Percentiles rank a stretch among this genome's conserved stretches.
phyloP scores from a whole-genome alignment of 2,113 vertebrate genomes.

The Hippocampus comes region DNA sequence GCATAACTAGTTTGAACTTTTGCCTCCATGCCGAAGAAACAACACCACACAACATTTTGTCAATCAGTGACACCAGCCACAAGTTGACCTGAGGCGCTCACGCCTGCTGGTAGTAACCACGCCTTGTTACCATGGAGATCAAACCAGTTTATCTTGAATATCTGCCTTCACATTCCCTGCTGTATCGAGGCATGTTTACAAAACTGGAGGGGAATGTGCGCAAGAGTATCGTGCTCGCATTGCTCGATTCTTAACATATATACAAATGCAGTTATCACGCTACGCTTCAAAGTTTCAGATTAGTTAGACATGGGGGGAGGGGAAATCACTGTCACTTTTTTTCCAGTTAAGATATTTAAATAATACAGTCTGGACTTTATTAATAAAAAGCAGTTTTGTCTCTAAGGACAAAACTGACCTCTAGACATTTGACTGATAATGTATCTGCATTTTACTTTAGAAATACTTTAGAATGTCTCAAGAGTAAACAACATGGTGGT shows the following conservation, averaged over 20 bases:
- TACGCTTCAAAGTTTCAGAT: no score
- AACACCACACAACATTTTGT: slow-evolving; percentile 4
- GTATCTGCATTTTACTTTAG: no score
- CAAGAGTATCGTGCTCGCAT: neutral
- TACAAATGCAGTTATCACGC: neutral
- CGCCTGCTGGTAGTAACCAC: slow-evolving; percentile 25
- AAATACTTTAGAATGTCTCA: no score
- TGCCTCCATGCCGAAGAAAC: slow-evolving; percentile 9
- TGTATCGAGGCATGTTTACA: slow-evolving; percentile 32
- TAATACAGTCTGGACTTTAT: neutral
- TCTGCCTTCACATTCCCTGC: slow-evolving; percentile 25
- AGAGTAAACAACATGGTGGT: no score
- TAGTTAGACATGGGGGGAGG: no score
- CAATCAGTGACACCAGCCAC: slow-evolving; percentile 19
- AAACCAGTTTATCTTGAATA: slow-evolving; percentile 53
- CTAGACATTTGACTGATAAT: no score
- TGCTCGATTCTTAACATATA: neutral
- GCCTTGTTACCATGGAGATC: slow-evolving; percentile 39
- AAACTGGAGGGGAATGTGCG: neutral
- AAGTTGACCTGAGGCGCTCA: slow-evolving; percentile 5
- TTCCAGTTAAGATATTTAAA: no score
- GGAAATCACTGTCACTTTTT: no score
- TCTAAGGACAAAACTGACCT: no score
- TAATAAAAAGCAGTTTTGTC: neutral
- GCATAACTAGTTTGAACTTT: neutral